A percentile compares a stretch with the other conserved stretches of the same genome.
These are phyloP conservation scores for Orthonyx spaldingii DNA, from an alignment of 2,113 vertebrate species.

Conservation along the genomic window DNA sequence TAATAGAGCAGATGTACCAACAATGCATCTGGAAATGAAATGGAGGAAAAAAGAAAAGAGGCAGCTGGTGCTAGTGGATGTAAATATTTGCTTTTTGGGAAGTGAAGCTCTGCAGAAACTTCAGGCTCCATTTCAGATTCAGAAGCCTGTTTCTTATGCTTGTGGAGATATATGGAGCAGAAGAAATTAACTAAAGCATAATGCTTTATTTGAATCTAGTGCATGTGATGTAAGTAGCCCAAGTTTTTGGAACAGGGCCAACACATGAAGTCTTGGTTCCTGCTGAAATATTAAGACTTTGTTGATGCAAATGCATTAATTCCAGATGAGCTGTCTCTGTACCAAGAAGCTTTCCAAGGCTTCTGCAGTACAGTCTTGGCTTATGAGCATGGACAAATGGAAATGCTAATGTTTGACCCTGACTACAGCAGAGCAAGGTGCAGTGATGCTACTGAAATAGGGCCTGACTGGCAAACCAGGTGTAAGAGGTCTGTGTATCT, in stretches of 20 bases:
- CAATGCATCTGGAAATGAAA: constrained; percentile 43
- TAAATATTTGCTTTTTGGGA: constrained; percentile 38
- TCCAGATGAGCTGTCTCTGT: background rate
- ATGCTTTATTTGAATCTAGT: background rate
- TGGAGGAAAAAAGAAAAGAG: background rate
- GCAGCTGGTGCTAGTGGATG: constrained; percentile 31
- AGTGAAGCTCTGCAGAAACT: constrained; percentile 25
- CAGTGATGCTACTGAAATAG: background rate
- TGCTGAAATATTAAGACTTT: background rate
- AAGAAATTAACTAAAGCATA: background rate
- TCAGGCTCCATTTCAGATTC: background rate
- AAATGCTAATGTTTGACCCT: background rate
- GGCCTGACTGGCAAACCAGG: background rate
- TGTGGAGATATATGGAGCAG: constrained; percentile 17
- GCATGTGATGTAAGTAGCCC: background rate
- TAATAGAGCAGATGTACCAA: constrained; percentile 65
- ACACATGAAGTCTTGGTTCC: background rate
- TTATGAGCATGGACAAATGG: background rate
- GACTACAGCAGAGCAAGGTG: background rate
- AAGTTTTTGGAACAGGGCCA: background rate
- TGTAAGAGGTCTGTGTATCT: background rate
- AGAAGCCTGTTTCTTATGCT: background rate
- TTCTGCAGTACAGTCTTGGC: background rate
- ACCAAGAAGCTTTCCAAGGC: background rate
- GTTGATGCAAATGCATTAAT: background rate